Evolutionary conservation across 2,797 vertebrate genomes (phyloP).

Genomic region (Triplophysa bombifrons): DNA sequence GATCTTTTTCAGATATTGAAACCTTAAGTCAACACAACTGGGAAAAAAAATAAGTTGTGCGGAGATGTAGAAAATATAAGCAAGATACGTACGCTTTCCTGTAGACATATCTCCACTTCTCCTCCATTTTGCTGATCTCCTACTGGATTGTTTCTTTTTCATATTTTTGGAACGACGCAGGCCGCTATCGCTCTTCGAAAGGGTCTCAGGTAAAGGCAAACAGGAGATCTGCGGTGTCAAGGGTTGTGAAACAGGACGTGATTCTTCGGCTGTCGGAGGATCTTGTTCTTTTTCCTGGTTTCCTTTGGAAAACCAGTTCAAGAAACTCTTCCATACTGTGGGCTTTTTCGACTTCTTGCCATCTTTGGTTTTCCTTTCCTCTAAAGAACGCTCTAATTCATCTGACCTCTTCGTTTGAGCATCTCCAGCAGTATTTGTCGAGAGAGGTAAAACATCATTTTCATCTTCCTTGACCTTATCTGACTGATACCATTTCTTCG

Average conservation of each 20-base stretch:
- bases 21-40: background rate
- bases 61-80: background rate
- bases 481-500: slow-evolving; percentile 34
- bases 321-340: slow-evolving; percentile 75
- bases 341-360: slow-evolving; percentile 70
- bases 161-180: slow-evolving; percentile 46
- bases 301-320: slow-evolving; percentile 74
- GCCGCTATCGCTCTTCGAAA: slow-evolving; percentile 28
- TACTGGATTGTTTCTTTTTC: slow-evolving; percentile 71
- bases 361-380: slow-evolving; percentile 51
- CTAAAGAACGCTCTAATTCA: slow-evolving; percentile 28
- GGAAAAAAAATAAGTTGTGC: background rate
- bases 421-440: background rate
- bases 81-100: slow-evolving; percentile 43
- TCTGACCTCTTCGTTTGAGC: background rate
- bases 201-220: slow-evolving; percentile 55
- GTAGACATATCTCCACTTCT: slow-evolving; percentile 44
- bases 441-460: background rate
- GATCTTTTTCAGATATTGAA: background rate
- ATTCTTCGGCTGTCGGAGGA: slow-evolving; percentile 49
- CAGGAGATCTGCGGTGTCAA: fast-evolving
- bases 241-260: background rate
- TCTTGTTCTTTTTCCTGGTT: slow-evolving; percentile 71
- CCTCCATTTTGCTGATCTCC: slow-evolving; percentile 68
- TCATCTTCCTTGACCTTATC: slow-evolving; percentile 46